Base-by-base conservation (phyloP, 2,113 vertebrate genomes). In the Asarcornis scutulata region DNA sequence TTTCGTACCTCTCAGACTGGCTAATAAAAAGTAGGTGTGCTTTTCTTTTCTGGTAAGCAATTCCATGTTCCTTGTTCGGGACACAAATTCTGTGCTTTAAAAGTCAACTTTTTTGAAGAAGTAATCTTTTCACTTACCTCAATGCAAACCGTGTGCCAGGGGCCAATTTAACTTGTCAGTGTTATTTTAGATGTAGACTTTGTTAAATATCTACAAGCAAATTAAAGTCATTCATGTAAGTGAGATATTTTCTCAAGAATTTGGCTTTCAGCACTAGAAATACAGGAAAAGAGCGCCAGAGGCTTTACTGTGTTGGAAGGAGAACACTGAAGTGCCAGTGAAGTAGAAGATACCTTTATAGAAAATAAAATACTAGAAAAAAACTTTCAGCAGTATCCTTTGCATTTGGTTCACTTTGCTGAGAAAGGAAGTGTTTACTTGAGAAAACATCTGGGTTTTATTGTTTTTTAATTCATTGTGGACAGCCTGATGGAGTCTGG, bases 391-490 rank as follows among this genome's bases (percentile, higher is more conserved):
- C 76, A 58, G 29, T 73, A 42, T 77, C 82, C 90, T 90, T 84
- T 77, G 34, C 40, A 69, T 83, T 93, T 91, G 22, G 32, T 94
- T 88, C 1, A 0, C 78, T 94, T 84, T 91, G 60, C 94, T 95
- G 85, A 72, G 93, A 85, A 88, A 83, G 91, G 89, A 86, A 86
- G 86, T 83, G 85, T 96, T 96, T 93, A 88, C 95, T 93, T 93
- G 81, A 91, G 88, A 84, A 80, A 74, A 73, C 96, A 94, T 95
- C 96, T 97, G 95, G 95, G 92, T 91, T 85, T 92, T 50, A 91
- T 96, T 94, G 89, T 74, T 68, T 91, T 93, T 89, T 83, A 90
- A 88, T 96, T 92, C 78, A 64, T 73, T 46, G 83, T 91, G 86
- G 88, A 89, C 91, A 94, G 63, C 71, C 95, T 74, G 93, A 66